Evolutionary conservation across 2,797 vertebrate species (phyloP).

Genomic region (Petrocephalus schoutedeni): DNA sequence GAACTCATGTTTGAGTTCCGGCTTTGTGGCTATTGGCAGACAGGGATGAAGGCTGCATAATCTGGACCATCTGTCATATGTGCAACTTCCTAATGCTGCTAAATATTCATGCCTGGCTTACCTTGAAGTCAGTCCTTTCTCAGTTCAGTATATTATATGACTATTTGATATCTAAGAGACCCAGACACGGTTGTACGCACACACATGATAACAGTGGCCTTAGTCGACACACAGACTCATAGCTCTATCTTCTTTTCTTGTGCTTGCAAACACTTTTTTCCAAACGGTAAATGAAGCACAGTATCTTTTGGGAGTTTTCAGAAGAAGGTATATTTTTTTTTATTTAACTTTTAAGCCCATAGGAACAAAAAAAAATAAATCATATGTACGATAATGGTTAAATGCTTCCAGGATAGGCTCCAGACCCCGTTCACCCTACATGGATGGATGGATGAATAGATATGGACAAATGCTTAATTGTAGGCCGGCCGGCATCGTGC

Average conservation of each 20-base stretch:
- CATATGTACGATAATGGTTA: neutral
- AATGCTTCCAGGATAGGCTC: neutral
- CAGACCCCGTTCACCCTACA: neutral
- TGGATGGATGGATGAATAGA: neutral
- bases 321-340: neutral
- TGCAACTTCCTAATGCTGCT: conserved; percentile 8
- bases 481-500: conserved; percentile 9
- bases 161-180: neutral
- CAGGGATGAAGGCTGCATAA: conserved; percentile 2
- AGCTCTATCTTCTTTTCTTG: neutral
- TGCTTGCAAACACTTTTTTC: neutral
- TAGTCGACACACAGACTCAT: neutral
- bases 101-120: neutral
- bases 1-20: conserved; percentile 11
- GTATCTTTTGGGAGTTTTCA: neutral
- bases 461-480: neutral
- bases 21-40: conserved; percentile 14
- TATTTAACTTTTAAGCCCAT: neutral
- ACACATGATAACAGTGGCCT: neutral
- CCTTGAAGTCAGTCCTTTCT: neutral
- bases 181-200: neutral
- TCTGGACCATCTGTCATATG: conserved; percentile 23
- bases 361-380: neutral
- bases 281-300: neutral
- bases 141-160: neutral